Conservation (phyloP, 2,797 vertebrate genomes). For the Dromococcyx pavoninus region DNA sequence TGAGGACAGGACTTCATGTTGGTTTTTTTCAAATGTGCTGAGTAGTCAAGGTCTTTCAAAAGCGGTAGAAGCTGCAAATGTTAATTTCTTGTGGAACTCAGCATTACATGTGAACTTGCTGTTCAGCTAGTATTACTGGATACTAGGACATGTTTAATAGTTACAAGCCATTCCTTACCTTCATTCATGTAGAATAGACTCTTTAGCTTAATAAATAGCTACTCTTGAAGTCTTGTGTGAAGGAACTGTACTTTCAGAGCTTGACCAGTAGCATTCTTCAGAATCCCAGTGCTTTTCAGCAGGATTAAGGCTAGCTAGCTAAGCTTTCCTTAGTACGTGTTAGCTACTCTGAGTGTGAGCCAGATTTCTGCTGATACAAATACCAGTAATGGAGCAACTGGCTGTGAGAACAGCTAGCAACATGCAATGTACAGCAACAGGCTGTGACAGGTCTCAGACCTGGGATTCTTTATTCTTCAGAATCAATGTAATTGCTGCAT, state of each 20-base stretch:
- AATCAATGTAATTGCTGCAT: background rate
- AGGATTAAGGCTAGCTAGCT: background rate
- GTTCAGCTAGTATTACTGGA: background rate
- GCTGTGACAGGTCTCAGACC: background rate
- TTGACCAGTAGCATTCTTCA: background rate
- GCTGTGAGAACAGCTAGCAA: background rate
- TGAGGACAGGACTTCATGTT: background rate
- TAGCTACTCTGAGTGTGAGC: background rate
- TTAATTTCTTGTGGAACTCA: background rate
- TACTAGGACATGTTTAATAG: background rate
- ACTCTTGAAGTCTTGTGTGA: background rate
- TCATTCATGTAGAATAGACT: background rate
- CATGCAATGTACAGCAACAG: background rate
- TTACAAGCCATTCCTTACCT: background rate
- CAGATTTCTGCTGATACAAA: background rate
- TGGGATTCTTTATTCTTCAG: background rate
- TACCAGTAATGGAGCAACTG: background rate
- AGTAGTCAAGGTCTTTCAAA: background rate
- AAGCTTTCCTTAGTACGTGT: background rate
- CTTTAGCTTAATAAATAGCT: background rate
- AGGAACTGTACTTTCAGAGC: background rate
- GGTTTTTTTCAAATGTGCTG: background rate
- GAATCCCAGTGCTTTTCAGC: background rate
- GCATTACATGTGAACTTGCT: background rate
- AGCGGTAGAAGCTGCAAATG: background rate